Evolutionary conservation across 2,888 invertebrate species (phyloP).

Genomic region (Patella caerulea): DNA sequence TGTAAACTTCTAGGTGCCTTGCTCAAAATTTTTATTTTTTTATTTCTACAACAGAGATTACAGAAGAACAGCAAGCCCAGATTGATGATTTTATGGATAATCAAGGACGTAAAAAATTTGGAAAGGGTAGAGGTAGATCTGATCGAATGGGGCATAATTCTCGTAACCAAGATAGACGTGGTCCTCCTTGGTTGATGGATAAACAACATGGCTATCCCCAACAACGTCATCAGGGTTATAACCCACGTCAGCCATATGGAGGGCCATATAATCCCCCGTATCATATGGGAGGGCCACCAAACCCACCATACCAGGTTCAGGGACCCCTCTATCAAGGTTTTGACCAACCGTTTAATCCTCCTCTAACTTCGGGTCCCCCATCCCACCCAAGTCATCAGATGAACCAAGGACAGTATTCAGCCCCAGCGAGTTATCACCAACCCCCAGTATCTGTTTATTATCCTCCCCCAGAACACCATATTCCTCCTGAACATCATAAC

Average conservation of each 20-base stretch:
- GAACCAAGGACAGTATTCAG: not conserved
- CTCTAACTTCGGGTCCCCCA: not conserved
- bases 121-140: not conserved
- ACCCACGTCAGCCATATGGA: conserved; percentile 1
- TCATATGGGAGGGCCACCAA: not conserved
- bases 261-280: not conserved
- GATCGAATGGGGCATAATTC: not conserved
- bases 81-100: conserved; percentile 10
- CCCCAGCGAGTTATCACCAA: not conserved
- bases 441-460: not conserved
- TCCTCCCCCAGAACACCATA: not conserved
- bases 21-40: too few species aligned
- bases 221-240: not conserved
- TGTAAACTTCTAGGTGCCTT: too few species aligned
- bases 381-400: not conserved
- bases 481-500: not conserved
- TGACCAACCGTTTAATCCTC: not conserved
- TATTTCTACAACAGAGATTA: not conserved
- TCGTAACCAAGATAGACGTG: not conserved
- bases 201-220: not conserved
- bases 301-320: not conserved
- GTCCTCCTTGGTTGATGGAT: not conserved
- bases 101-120: not conserved
- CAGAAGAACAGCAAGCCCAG: conserved; percentile 8
- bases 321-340: not conserved